Percentiles rank a stretch among this genome's conserved stretches.
Conservation (phyloP, 2,797 vertebrate genomes). For the Delichon dasypus region DNA sequence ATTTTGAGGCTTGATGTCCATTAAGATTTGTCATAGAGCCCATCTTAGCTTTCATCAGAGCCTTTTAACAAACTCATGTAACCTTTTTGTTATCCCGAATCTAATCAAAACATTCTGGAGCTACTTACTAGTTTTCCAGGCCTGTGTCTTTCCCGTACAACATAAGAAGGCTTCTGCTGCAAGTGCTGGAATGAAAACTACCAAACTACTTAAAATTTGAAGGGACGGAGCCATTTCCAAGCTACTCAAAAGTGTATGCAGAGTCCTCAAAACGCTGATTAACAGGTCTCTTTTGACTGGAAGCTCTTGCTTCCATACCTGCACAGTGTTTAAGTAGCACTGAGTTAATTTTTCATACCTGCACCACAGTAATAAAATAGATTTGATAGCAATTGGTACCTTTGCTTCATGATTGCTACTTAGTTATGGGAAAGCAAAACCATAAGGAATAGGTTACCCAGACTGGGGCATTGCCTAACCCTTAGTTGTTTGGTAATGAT, state of each 20-base stretch:
- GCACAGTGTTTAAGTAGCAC: neutral
- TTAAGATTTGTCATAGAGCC: slow-evolving; percentile 3
- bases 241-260: neutral
- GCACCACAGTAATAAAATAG: neutral
- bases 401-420: neutral
- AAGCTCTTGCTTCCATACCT: neutral
- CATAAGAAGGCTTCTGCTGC: neutral
- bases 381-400: neutral
- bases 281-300: neutral
- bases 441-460: neutral
- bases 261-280: neutral
- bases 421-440: neutral
- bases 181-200: neutral
- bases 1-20: neutral
- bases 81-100: neutral
- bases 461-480: neutral
- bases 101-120: neutral
- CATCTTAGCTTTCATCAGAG: neutral
- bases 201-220: neutral
- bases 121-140: neutral
- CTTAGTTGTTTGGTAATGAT: neutral
- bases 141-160: neutral
- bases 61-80: neutral
- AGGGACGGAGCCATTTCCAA: neutral
- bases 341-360: neutral